Base-by-base conservation (phyloP, 2,113 vertebrate species). In the Carassius auratus region DNA sequence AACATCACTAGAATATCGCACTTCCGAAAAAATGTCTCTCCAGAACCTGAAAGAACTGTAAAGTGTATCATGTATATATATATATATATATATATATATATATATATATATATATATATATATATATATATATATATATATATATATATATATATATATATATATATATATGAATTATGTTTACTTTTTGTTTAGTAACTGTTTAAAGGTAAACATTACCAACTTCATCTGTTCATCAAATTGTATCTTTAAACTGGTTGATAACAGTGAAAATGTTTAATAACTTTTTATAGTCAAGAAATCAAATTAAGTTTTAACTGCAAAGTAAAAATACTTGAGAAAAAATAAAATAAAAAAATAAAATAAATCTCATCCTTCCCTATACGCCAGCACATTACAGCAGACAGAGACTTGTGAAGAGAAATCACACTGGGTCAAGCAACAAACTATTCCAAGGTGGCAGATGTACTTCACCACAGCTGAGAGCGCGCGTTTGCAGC, bases 391-490 rank as follows among this genome's bases (percentile, higher is more conserved):
- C 36, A 61, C 33, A 14, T 77, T 59, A 59, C 52, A n/a, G 3
- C 55, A 61, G 36, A 61, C 10, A 17, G 77, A 7, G 36, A 59
- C 77, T 3, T 79, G 36, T 26, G 59, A 45, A 45, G 36, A 62
- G 38, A 48, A 12, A 30, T 48, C 78, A 80, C 38, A 64, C n/a
- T 80, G 38, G 59, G 38, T 80, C 59, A 80, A 80, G 13, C n/a
- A 48, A 80, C 38, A 64, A 66, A 64, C 26, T 19, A 81, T 50
- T 68, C 62, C 38, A 33, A 69, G 42, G 23, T 68, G 42, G 42
- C 30, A 81, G 23, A 69, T 1, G 5, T 52, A 69, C 48, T 69
- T 68, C 23, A 80, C 78, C 38, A 80, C 59, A 48, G 77, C 77
- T 64, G 59, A 80, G 9, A 59, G 19, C 17, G 8, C 26, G 15